Base-by-base conservation (phyloP, 2,113 vertebrate species). In the Lepus americanus region DNA sequence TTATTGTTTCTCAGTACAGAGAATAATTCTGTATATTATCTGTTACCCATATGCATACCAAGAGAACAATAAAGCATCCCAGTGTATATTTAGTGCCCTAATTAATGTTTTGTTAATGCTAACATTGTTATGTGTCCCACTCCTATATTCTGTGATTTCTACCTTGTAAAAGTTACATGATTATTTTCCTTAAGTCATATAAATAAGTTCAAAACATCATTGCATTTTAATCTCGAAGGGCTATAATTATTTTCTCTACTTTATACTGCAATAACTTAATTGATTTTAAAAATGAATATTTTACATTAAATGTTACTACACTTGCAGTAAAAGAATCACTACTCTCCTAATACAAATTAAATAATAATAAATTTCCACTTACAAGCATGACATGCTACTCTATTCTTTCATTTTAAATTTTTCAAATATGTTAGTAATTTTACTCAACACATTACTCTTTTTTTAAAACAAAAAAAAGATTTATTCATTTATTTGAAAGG, bases 181-280 rank as follows among this genome's bases (percentile, higher is more conserved):
- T 55, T 77, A 76, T 91, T 92, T 92, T 33, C 53, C 91, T 55
- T 5, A 64, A 88, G 51, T n/a, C 12, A 82, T 87, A 90, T 79
- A 74, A 66, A 49, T 63, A 44, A 78, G 87, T 84, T 12, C 17
- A 77, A 55, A 49, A 70, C 70, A 31, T 59, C 64, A 82, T 33
- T 83, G 23, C 20, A 0, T 66, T 77, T 82, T n/a, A 67, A 67
- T 59, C 2, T 5, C 31, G 25, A 86, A 63, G 27, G 2, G 27
- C 11, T 59, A 49, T n/a, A 5, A 94, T 55, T 36, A 0, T 20
- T 72, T 94, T 61, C 16, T 55, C 17, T 0, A 39, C 81, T 80
- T 61, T 86, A 55, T 73, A 25, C 13, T 80, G 9, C 13, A 6
- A 89, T 72, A 72, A 39, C 29, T 49, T 89, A n/a, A 33, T 19